Base-by-base conservation (phyloP, 2,113 vertebrate genomes). In the Hypomesus transpacificus region DNA sequence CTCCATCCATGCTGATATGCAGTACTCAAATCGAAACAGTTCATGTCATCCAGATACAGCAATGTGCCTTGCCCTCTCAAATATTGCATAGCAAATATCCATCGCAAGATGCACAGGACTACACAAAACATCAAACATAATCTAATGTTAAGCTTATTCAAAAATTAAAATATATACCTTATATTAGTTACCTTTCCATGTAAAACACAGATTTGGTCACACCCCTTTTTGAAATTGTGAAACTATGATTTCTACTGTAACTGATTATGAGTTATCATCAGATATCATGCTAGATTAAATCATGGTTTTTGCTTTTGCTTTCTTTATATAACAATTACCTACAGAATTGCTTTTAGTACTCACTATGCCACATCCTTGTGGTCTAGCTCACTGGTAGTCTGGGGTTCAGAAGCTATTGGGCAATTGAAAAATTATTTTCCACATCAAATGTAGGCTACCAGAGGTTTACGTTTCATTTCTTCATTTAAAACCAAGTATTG, bases 151-250 rank as follows among this genome's bases (percentile, higher is more conserved):
- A 46, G 9, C 39, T 46, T 46, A 5, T 46, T 46, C 39, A 1
- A 46, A 46, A 46, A 46, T 11, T 1, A 46, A 46, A 46, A 46
- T 46, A 8, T 11, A 88, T 88, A 86, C 86, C 87, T 87, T 86
- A 22, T 21, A 21, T 13, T 17, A 87, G 86, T 76, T 84, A 85
- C 83, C 86, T 86, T 86, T 82, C 82, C 84, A 85, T 90, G 61
- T 81, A 80, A 76, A 80, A 73, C 31, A 63, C 75, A 85, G 77
- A 86, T 74, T 78, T 80, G 82, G 89, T 87, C 88, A 89, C 89
- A 89, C 86, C 89, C 89, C 88, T 90, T 85, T 87, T 79, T 71
- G 34, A 77, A 87, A 84, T 79, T 80, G 78, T 83, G 83, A 76
- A 26, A 63, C 26, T 84, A 84, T 74, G 82, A 80, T 82, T 86